phyloP scores from a whole-genome alignment of 2,113 vertebrate genomes.

The Amphilophus citrinellus region DNA sequence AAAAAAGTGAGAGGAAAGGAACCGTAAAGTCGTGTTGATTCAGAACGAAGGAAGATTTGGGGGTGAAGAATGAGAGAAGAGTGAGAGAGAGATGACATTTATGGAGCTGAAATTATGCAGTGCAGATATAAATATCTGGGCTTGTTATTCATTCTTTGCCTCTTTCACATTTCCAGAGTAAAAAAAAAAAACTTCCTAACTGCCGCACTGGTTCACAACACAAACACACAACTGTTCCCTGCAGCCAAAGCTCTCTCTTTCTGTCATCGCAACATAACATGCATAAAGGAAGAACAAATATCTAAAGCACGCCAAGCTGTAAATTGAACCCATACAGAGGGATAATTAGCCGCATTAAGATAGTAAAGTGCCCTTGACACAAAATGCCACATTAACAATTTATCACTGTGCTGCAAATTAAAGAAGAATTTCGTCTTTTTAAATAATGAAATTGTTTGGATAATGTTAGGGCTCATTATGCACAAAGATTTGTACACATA shows the following conservation, averaged over 20 bases:
- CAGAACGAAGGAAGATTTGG: not conserved
- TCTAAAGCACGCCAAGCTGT: slow-evolving; percentile 27
- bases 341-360: slow-evolving; percentile 27
- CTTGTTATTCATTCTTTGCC: slow-evolving; percentile 64
- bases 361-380: slow-evolving; percentile 22
- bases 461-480: not conserved
- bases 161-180: slow-evolving; percentile 63
- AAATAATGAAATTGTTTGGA: slow-evolving; percentile 8
- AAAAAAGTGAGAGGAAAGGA: not conserved
- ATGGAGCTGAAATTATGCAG: slow-evolving; percentile 60
- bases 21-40: not conserved
- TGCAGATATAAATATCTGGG: slow-evolving; percentile 73
- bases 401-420: not conserved
- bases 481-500: not conserved
- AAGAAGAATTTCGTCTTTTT: slow-evolving; percentile 21
- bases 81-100: slow-evolving; percentile 61
- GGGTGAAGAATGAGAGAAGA: slow-evolving; percentile 20
- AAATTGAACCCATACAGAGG: not conserved
- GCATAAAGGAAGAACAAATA: slow-evolving; percentile 30
- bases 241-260: slow-evolving; percentile 20
- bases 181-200: slow-evolving; percentile 49
- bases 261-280: slow-evolving; percentile 11
- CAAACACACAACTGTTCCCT: slow-evolving; percentile 26
- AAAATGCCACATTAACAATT: slow-evolving; percentile 42
- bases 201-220: slow-evolving; percentile 24